phyloP scores from a whole-genome alignment of 2,888 invertebrate genomes.

The Epinotia bilunana region DNA sequence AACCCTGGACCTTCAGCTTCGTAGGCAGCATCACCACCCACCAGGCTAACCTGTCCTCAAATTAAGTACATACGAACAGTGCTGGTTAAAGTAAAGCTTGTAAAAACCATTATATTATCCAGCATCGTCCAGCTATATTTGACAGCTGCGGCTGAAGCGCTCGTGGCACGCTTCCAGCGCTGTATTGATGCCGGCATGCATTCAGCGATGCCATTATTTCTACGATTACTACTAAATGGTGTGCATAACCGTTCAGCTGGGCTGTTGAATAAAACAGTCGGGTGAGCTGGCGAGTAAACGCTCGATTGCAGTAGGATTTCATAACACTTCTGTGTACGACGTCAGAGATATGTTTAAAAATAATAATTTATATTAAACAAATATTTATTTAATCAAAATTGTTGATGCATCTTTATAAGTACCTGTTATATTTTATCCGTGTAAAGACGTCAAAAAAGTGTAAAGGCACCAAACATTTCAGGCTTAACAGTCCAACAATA shows the following conservation, averaged over 20 bases:
- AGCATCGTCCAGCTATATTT: background rate
- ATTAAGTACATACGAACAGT: too few species aligned
- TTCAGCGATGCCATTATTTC: slow-evolving; percentile 29
- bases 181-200: slow-evolving; percentile 33
- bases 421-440: too few species aligned
- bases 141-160: background rate
- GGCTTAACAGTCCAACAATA: too few species aligned
- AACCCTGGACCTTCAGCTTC: too few species aligned
- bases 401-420: too few species aligned
- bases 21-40: too few species aligned
- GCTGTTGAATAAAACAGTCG: slow-evolving; percentile 31
- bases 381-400: too few species aligned
- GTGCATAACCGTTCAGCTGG: slow-evolving; percentile 8
- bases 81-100: background rate
- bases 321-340: background rate
- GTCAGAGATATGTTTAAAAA: too few species aligned
- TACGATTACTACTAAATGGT: slow-evolving; percentile 31
- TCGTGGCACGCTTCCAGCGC: slow-evolving; percentile 25
- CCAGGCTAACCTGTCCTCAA: too few species aligned
- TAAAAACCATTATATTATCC: background rate
- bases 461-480: too few species aligned
- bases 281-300: background rate
- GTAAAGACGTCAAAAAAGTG: too few species aligned
- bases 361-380: too few species aligned
- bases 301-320: slow-evolving; percentile 5